These are phyloP conservation scores for Taenaris catops DNA, from an alignment of 2,888 invertebrate genomes.

Conservation along the genomic window DNA sequence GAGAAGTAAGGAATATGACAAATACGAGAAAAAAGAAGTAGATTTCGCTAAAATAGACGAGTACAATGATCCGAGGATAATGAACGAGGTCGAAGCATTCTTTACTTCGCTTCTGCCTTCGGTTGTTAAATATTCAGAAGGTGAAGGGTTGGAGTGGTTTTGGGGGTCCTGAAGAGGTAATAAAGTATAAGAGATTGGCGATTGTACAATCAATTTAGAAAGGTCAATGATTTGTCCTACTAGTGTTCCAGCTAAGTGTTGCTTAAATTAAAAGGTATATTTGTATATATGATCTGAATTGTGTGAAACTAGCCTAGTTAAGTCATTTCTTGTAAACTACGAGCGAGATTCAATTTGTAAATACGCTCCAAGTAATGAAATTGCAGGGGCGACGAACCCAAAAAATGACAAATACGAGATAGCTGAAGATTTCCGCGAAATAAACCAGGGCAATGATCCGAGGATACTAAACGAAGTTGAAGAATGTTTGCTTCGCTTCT, in stretches of 20 bases:
- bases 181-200: too few species aligned
- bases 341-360: too few species aligned
- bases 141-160: constrained; percentile 62
- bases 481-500: constrained; percentile 64
- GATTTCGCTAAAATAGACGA: constrained; percentile 47
- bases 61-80: constrained; percentile 48
- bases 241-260: too few species aligned
- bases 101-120: constrained; percentile 64
- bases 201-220: too few species aligned
- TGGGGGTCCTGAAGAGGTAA: too few species aligned
- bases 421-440: constrained; percentile 41
- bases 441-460: constrained; percentile 44
- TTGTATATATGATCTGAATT: too few species aligned
- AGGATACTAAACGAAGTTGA: constrained; percentile 72
- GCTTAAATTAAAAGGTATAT: too few species aligned
- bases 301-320: too few species aligned
- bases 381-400: constrained; percentile 16
- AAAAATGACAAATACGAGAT: constrained; percentile 18
- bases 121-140: constrained; percentile 59
- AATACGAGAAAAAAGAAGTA: constrained; percentile 28
- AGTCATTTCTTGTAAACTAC: too few species aligned
- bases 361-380: constrained; percentile 31
- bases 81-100: constrained; percentile 73
- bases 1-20: constrained; percentile 15
- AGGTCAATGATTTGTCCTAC: too few species aligned